Evolutionary conservation across 2,113 vertebrate genomes (phyloP).

Genomic region (Thunnus maccoyii): DNA sequence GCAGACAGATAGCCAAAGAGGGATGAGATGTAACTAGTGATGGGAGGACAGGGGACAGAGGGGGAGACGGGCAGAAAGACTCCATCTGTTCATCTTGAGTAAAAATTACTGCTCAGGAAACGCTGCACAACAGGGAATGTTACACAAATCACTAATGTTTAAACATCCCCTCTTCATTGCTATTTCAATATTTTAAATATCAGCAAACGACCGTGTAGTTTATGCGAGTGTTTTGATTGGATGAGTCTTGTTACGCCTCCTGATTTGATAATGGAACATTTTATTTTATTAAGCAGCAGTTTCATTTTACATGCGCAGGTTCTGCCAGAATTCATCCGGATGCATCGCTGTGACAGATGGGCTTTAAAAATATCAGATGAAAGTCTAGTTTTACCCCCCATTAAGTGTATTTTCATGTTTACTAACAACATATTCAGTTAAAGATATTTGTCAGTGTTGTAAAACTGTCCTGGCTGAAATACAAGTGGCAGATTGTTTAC

Average conservation of each 20-base stretch:
- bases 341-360: constrained; percentile 28
- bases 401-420: constrained; percentile 12
- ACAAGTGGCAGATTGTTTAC: constrained; percentile 21
- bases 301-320: neutral
- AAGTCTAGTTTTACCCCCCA: constrained; percentile 4
- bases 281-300: neutral
- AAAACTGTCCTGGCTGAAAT: neutral
- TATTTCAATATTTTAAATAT: constrained; percentile 6
- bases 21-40: constrained; percentile 21
- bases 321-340: constrained; percentile 16
- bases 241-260: neutral
- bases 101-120: constrained; percentile 15
- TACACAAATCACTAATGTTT: neutral
- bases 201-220: neutral
- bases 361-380: constrained; percentile 7
- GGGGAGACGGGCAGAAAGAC: constrained; percentile 30
- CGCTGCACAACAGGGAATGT: neutral
- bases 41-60: neutral
- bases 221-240: neutral
- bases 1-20: neutral
- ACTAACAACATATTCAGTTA: neutral
- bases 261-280: neutral
- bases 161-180: neutral
- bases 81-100: constrained; percentile 36
- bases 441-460: neutral